Conservation (phyloP, 2,113 vertebrate species). For the Gobio gobio region DNA sequence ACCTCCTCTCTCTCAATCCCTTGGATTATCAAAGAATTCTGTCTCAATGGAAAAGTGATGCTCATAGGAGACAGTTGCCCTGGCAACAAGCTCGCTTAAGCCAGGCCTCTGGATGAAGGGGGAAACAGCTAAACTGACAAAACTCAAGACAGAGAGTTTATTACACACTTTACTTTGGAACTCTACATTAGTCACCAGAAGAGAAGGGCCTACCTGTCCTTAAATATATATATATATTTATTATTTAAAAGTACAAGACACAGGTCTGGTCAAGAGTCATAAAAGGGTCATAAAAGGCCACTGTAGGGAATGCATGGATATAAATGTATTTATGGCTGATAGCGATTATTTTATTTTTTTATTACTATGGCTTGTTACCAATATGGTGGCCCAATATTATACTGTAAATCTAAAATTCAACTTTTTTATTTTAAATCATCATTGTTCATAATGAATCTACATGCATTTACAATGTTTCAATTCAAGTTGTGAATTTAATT, state of each 20-base stretch:
- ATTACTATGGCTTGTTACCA: background rate
- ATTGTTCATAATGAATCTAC: background rate
- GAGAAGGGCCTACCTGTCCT: background rate
- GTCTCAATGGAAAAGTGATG: conserved; percentile 71
- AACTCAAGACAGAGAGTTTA: conserved; percentile 59
- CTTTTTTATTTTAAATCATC: background rate
- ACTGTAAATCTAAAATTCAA: background rate
- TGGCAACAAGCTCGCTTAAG: conserved; percentile 72
- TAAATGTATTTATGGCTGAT: background rate
- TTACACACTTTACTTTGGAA: conserved; percentile 51
- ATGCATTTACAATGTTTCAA: background rate
- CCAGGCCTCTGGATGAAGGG: conserved; percentile 61
- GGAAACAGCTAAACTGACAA: conserved; percentile 57
- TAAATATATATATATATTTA: no score
- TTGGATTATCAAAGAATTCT: conserved; percentile 75
- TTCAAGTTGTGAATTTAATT: background rate
- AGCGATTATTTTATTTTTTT: background rate
- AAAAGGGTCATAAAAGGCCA: background rate
- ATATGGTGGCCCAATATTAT: background rate
- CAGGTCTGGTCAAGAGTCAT: background rate
- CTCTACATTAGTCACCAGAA: conserved; percentile 23
- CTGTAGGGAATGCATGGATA: background rate
- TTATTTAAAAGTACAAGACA: background rate
- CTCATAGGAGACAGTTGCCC: conserved; percentile 70
- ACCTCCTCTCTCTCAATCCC: conserved; percentile 67